Evolutionary conservation across 2,888 invertebrate genomes (phyloP).

Genomic region (Euplagia quadripunctaria): DNA sequence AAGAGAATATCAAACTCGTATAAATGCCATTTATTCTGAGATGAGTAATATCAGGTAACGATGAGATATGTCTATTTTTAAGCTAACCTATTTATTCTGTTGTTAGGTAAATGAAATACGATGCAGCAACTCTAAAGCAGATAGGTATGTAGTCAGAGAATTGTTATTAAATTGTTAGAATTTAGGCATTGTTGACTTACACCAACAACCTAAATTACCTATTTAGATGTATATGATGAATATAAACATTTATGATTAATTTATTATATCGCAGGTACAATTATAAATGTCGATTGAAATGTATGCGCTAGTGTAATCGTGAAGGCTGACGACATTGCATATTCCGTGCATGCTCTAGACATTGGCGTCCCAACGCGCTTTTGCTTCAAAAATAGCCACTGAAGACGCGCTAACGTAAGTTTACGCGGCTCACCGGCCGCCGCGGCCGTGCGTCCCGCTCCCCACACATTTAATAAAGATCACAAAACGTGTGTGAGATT

Average conservation of each 20-base stretch:
- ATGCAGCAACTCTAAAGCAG: not conserved
- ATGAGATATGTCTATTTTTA: not conserved
- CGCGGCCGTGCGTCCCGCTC: constrained; percentile 70
- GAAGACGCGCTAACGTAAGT: constrained; percentile 84
- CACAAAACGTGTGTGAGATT: constrained; percentile 50
- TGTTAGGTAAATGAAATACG: not conserved
- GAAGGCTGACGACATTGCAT: constrained; percentile 86
- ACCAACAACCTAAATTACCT: not conserved
- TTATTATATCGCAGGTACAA: constrained; percentile 27
- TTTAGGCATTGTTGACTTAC: not conserved
- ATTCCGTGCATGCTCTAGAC: constrained; percentile 87
- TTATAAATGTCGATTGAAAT: constrained; percentile 50
- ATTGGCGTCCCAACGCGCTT: constrained; percentile 85
- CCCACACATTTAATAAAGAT: constrained; percentile 48
- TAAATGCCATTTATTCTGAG: not conserved
- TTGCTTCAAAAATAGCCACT: constrained; percentile 86
- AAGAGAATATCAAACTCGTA: constrained; percentile 3
- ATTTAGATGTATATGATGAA: not conserved
- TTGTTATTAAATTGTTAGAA: not conserved
- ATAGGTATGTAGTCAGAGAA: not conserved
- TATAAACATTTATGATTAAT: constrained; percentile 15
- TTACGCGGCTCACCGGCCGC: constrained; percentile 78
- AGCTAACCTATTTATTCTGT: not conserved
- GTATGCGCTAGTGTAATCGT: constrained; percentile 65
- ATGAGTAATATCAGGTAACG: constrained; percentile 2